Evolutionary conservation across 2,113 vertebrate genomes (phyloP).

Genomic region (Mormyrus iriodes): DNA sequence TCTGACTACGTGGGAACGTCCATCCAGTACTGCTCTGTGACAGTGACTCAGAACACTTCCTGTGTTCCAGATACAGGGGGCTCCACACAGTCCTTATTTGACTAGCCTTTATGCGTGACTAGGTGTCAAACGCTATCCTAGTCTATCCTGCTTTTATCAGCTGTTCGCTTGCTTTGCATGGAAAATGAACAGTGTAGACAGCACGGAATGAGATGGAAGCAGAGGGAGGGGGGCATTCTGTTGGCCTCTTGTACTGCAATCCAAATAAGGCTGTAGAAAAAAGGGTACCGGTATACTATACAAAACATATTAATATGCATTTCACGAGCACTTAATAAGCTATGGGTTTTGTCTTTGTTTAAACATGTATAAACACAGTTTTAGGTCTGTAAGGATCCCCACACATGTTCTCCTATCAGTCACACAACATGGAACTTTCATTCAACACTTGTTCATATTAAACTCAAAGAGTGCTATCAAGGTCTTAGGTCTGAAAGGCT

Average conservation of each 20-base stretch:
- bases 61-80: neutral
- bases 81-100: neutral
- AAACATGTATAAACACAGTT: neutral
- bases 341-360: neutral
- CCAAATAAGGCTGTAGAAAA: neutral
- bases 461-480: neutral
- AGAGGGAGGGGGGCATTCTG: neutral
- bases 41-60: neutral
- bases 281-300: neutral
- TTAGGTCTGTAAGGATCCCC: neutral
- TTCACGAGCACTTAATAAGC: neutral
- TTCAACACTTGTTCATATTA: neutral
- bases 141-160: neutral
- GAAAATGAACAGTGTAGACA: neutral
- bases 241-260: neutral
- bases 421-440: neutral
- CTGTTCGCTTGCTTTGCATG: neutral
- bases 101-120: neutral
- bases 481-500: neutral
- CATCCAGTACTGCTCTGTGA: neutral
- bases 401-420: neutral
- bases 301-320: neutral
- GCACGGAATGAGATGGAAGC: neutral
- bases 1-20: neutral
- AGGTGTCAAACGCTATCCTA: neutral